phyloP scores from a whole-genome alignment of 2,888 invertebrate species.

The Ditula angustiorana region DNA sequence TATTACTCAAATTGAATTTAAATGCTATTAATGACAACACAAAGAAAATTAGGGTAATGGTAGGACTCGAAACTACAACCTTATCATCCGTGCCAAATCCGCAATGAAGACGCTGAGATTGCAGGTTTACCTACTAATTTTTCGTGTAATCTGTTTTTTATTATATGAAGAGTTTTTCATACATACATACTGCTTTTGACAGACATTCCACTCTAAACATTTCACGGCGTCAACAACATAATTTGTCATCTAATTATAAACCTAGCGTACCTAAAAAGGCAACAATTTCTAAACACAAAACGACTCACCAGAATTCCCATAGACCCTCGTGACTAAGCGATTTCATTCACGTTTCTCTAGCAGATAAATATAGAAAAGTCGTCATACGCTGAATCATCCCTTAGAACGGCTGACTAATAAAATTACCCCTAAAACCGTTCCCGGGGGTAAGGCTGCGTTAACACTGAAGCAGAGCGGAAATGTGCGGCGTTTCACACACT shows the following conservation, averaged over 20 bases:
- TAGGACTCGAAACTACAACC: too few relatives aligned
- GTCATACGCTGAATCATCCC: conserved; percentile 25
- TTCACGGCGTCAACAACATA: neutral
- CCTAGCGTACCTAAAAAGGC: neutral
- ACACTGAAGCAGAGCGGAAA: too few relatives aligned
- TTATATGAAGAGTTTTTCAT: too few relatives aligned
- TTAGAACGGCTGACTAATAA: conserved; percentile 26
- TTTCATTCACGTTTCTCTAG: conserved; percentile 16
- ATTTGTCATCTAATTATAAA: neutral
- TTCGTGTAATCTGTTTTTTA: too few relatives aligned
- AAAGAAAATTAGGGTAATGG: too few relatives aligned
- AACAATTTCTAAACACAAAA: neutral
- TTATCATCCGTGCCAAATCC: too few relatives aligned
- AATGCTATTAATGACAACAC: too few relatives aligned
- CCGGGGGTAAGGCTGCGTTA: neutral
- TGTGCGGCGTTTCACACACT: too few relatives aligned
- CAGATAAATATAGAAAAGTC: conserved; percentile 14
- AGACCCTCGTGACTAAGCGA: conserved; percentile 32
- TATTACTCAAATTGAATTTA: too few relatives aligned
- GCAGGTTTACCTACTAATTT: too few relatives aligned
- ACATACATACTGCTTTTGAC: too few relatives aligned
- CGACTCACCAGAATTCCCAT: conserved; percentile 1
- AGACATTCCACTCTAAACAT: neutral
- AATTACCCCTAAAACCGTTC: conserved; percentile 11
- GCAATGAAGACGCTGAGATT: too few relatives aligned